Evolutionary conservation across 1,140 invertebrate genomes (phyloP).

Genomic region (Drosophila ananassae): DNA sequence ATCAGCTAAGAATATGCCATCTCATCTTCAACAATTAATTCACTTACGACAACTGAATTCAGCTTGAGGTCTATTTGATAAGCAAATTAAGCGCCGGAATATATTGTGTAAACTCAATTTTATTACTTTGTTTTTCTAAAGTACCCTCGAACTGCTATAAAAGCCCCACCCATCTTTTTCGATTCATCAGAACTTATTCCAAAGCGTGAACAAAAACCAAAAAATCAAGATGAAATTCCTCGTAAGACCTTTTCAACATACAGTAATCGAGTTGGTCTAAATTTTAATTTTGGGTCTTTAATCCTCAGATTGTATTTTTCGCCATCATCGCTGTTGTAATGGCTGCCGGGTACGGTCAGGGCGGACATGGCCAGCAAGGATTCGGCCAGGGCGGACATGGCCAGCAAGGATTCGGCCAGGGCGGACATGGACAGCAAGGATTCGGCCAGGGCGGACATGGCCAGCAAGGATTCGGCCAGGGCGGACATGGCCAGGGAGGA

Average conservation of each 20-base stretch:
- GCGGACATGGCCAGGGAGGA: no score
- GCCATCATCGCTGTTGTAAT: conserved; percentile 48
- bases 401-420: conserved; percentile 30
- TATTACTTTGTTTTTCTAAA: conserved; percentile 25
- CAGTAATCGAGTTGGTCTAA: not conserved
- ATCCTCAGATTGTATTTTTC: conserved; percentile 51
- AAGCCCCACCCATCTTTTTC: not conserved
- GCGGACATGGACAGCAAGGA: conserved; percentile 28
- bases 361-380: conserved; percentile 23
- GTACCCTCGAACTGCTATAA: conserved; percentile 24
- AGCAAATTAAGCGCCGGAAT: conserved; percentile 11
- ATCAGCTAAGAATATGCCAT: not conserved
- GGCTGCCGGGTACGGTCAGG: conserved; percentile 3
- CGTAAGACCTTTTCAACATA: conserved; percentile 22
- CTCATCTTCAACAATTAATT: conserved; percentile 23
- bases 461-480: conserved; percentile 18
- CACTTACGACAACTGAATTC: conserved; percentile 12
- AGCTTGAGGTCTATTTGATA: conserved; percentile 7
- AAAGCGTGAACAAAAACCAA: conserved; percentile 19
- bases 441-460: conserved; percentile 11
- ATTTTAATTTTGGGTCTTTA: not conserved
- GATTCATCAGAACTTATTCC: conserved; percentile 28
- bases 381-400: conserved; percentile 41
- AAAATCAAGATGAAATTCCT: conserved; percentile 56
- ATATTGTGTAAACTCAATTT: not conserved